phyloP scores from a whole-genome alignment of 2,113 vertebrate genomes.

The Xyrauchen texanus region DNA sequence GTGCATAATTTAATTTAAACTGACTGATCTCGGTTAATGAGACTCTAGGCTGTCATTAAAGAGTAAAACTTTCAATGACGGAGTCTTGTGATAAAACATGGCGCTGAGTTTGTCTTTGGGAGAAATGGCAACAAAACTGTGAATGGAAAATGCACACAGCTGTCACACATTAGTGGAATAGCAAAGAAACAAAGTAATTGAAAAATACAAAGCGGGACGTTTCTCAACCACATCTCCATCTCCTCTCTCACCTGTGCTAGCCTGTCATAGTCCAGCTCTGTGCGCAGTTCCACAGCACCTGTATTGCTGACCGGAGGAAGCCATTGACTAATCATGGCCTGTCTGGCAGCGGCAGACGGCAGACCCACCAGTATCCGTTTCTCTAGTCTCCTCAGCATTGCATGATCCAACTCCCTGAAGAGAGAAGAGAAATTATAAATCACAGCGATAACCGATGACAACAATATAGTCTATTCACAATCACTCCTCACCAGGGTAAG shows the following conservation, averaged over 20 bases:
- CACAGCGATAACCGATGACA: background rate
- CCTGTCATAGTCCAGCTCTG: constrained; percentile 79
- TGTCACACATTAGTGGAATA: too few species aligned
- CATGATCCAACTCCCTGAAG: constrained; percentile 89
- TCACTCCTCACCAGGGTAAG: constrained; percentile 82
- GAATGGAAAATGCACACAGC: too few species aligned
- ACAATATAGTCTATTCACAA: background rate
- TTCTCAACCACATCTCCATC: background rate
- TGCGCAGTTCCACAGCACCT: constrained; percentile 77
- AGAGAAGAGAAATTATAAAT: background rate
- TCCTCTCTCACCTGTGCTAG: constrained; percentile 77
- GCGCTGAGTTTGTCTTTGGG: too few species aligned
- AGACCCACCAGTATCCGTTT: constrained; percentile 93
- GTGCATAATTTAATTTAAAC: too few species aligned
- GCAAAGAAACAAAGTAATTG: too few species aligned
- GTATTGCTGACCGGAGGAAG: constrained; percentile 83
- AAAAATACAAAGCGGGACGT: too few species aligned
- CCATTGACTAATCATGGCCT: constrained; percentile 90
- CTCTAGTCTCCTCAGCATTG: constrained; percentile 91
- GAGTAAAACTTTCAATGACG: too few species aligned
- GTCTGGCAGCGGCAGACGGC: constrained; percentile 80
- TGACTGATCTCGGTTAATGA: too few species aligned
- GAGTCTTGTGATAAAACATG: too few species aligned
- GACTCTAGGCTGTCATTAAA: too few species aligned
- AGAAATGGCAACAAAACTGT: too few species aligned